Conservation (phyloP, 2,113 vertebrate species). For the Charina bottae region DNA sequence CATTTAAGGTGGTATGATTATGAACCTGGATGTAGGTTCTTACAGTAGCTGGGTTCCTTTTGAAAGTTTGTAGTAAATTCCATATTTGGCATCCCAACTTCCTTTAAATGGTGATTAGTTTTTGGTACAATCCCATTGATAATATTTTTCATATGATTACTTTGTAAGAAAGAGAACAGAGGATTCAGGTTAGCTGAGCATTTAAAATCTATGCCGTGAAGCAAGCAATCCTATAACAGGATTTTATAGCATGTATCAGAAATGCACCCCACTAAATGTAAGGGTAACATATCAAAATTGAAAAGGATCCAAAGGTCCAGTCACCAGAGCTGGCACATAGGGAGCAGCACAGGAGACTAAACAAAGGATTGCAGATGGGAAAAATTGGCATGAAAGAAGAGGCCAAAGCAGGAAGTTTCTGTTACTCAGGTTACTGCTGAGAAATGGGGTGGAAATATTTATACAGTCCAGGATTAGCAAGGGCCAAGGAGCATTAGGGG, state of each 20-base stretch:
- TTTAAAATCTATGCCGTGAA: background rate
- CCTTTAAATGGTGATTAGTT: background rate
- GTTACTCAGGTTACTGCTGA: background rate
- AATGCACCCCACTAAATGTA: background rate
- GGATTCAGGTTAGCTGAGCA: background rate
- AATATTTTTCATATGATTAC: background rate
- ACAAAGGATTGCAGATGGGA: background rate
- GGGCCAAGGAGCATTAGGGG: background rate
- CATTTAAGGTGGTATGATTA: background rate
- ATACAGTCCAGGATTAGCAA: background rate
- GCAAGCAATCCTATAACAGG: background rate
- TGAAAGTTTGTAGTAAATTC: background rate
- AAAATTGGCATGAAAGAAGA: background rate
- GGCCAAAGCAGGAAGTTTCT: background rate
- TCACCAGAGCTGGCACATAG: background rate
- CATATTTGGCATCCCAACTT: background rate
- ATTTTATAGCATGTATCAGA: background rate
- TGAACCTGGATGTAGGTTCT: background rate
- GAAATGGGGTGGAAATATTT: background rate
- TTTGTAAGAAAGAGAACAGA: background rate
- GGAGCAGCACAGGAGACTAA: background rate
- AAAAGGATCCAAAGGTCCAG: background rate
- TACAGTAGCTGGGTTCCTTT: background rate
- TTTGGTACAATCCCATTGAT: background rate
- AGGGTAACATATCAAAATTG: background rate